Percentiles rank a stretch among this genome's conserved stretches.
Conservation (phyloP, 2,113 vertebrate species). For the Xiphophorus maculatus region DNA sequence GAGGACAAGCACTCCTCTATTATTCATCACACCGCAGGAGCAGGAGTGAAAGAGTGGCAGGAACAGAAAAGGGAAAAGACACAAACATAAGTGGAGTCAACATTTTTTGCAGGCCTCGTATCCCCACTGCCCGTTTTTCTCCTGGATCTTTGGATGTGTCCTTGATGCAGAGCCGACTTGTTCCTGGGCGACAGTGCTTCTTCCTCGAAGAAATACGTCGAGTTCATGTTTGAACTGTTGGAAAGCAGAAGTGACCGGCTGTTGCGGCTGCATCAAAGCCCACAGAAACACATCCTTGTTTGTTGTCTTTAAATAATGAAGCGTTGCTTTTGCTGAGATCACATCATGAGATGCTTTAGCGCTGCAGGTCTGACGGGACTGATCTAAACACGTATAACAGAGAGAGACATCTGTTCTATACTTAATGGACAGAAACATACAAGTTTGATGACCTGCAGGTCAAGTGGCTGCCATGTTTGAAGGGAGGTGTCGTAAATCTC, state of each 20-base stretch:
- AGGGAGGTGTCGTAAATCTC: not conserved
- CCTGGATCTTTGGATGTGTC: not conserved
- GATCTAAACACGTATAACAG: constrained; percentile 46
- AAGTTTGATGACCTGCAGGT: constrained; percentile 63
- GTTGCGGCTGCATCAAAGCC: not conserved
- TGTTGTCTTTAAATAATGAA: constrained; percentile 63
- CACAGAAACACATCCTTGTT: not conserved
- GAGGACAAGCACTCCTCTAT: constrained; percentile 81
- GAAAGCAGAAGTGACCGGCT: not conserved
- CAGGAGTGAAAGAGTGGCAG: constrained; percentile 35
- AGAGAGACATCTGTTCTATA: constrained; percentile 47
- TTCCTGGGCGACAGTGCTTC: constrained; percentile 10
- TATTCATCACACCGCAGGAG: constrained; percentile 76
- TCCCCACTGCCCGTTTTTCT: not conserved
- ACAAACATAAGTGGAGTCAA: constrained; percentile 16
- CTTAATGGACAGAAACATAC: constrained; percentile 62
- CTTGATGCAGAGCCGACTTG: not conserved
- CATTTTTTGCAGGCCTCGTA: not conserved
- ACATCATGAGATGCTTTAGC: constrained; percentile 18
- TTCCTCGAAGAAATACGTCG: not conserved
- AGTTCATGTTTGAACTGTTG: not conserved
- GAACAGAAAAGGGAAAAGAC: constrained; percentile 18
- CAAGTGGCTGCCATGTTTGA: constrained; percentile 16
- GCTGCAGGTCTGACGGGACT: constrained; percentile 46
- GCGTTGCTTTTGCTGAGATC: constrained; percentile 35